These are phyloP conservation scores for Dolichallabes microphthalmus DNA, from an alignment of 2,113 vertebrate genomes.

Conservation along the genomic window DNA sequence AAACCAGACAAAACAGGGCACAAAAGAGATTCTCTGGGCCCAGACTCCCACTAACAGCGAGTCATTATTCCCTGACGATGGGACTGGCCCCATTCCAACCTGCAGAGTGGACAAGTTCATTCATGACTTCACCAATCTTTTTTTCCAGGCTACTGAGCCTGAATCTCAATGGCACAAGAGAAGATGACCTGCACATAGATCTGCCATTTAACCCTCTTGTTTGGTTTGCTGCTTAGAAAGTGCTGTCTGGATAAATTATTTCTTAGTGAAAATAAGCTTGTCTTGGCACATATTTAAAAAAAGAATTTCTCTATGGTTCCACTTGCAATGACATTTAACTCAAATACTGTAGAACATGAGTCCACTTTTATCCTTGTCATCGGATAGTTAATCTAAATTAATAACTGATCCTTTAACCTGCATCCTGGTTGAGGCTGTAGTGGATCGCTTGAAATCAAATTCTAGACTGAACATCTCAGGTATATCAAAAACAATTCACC, in stretches of 20 bases:
- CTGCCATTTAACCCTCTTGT: not conserved
- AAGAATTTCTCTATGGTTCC: not conserved
- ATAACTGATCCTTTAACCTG: not conserved
- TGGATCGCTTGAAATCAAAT: not conserved
- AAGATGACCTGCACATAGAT: conserved; percentile 8
- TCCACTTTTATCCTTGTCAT: not conserved
- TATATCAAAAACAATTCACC: not conserved
- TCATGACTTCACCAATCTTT: conserved; percentile 58
- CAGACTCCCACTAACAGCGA: conserved; percentile 59
- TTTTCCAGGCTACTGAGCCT: conserved; percentile 4
- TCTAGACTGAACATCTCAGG: not conserved
- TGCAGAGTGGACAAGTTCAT: conserved; percentile 55
- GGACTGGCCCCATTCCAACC: conserved; percentile 55
- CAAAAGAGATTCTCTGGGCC: conserved; percentile 53
- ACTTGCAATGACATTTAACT: not conserved
- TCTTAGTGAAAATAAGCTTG: not conserved
- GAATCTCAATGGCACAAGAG: conserved; percentile 27
- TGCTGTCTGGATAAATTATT: not conserved
- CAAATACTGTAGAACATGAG: not conserved
- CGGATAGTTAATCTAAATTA: not conserved
- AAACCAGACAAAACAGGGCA: conserved; percentile 61
- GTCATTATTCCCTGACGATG: conserved; percentile 57
- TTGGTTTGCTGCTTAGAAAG: not conserved
- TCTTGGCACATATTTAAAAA: not conserved
- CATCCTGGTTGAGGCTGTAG: not conserved